phyloP scores from a whole-genome alignment of 2,888 invertebrate genomes.

The Lepidochitona cinerea region DNA sequence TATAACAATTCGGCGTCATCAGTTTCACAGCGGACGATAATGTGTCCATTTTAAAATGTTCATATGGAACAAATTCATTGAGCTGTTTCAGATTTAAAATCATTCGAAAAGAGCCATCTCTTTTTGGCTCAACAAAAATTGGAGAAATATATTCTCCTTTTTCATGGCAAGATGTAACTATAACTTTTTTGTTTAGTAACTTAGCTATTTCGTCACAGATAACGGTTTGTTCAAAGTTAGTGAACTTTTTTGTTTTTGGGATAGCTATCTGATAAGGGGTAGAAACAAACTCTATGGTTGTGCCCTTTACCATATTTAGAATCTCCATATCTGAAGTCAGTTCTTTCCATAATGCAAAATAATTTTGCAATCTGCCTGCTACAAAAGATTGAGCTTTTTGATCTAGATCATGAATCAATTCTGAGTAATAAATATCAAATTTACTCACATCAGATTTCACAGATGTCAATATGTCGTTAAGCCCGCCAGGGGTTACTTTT shows the following conservation, averaged over 20 bases:
- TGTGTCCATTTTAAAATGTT: slow-evolving; percentile 40
- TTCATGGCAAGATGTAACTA: neutral
- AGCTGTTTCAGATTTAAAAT: slow-evolving; percentile 31
- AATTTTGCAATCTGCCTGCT: neutral
- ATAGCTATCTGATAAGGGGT: neutral
- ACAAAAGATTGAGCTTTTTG: neutral
- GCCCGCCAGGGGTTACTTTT: neutral
- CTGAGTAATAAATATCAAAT: neutral
- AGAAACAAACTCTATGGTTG: neutral
- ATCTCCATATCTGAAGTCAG: neutral
- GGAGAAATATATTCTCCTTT: slow-evolving; percentile 19
- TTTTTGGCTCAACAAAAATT: slow-evolving; percentile 24
- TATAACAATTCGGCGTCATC: slow-evolving; percentile 22
- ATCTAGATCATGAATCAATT: neutral
- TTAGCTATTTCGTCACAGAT: neutral
- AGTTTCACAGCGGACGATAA: slow-evolving; percentile 19
- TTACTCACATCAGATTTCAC: neutral
- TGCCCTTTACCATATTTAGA: neutral
- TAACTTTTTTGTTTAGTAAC: neutral
- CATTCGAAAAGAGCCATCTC: slow-evolving; percentile 22
- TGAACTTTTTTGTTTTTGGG: neutral
- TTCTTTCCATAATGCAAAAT: neutral
- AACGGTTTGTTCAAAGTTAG: neutral
- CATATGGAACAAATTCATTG: slow-evolving; percentile 22
- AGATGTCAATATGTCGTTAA: neutral